A percentile compares a stretch with the other conserved stretches of the same genome.
These are phyloP conservation scores for Oreohelix idahoensis DNA, from an alignment of 1,140 invertebrate species.

Conservation along the genomic window DNA sequence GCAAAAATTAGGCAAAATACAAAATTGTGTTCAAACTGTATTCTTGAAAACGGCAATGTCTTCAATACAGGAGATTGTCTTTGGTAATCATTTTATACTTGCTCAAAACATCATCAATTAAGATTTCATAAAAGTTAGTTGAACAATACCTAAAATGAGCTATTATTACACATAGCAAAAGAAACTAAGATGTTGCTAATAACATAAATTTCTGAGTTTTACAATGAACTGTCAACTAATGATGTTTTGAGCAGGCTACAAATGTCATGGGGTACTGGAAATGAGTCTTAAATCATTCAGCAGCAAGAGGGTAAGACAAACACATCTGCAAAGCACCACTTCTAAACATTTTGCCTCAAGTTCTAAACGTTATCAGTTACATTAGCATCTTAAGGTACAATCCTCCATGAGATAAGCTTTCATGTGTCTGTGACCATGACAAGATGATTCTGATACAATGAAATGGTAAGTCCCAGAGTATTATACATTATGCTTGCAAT, in stretches of 20 bases:
- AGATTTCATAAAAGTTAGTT: no score
- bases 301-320: conserved; percentile 3
- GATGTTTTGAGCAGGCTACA: not conserved
- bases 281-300: not conserved
- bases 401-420: not conserved
- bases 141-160: no score
- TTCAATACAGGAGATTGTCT: not conserved
- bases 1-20: no score
- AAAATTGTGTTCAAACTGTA: no score
- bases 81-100: not conserved
- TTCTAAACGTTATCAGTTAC: not conserved
- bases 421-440: not conserved
- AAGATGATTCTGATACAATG: not conserved
- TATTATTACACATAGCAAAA: no score
- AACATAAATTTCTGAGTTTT: no score
- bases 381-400: not conserved
- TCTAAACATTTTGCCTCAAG: not conserved
- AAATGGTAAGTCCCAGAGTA: not conserved
- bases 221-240: not conserved
- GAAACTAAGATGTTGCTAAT: no score
- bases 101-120: not conserved
- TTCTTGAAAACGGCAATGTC: not conserved
- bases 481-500: not conserved
- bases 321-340: not conserved
- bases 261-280: not conserved